Base-by-base conservation (phyloP, 2,888 invertebrate species). In the Amiota minor region DNA sequence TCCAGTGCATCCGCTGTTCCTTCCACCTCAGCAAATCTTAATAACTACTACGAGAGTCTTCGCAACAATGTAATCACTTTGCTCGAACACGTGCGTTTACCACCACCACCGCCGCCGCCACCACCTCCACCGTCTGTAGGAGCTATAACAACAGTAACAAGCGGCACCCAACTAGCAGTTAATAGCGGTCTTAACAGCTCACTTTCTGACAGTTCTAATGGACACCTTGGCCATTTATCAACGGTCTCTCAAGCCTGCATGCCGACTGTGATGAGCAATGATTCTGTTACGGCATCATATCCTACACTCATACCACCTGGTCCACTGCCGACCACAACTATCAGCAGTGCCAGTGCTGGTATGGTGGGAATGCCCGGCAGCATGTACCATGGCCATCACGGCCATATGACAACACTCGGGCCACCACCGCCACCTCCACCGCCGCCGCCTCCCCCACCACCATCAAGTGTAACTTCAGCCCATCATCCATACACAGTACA, bases 31-130 rank as follows among this genome's bases (percentile, higher is more conserved):
- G 94, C 93, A 90, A 96, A 96, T 90, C 92, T 97, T 79, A 96
- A 95, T 89, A 96, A 97, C 88, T 98, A 97, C 90, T 97, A 97
- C 90, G 97, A 97, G 90, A 96, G 96, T 86, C 92, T 98, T 82
- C 93, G 96, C 77, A 96, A 96, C 90, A 97, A 97, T 91, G 96
- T 98, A 88, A 97, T 98, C 88, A 95, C 96, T 50, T 91, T 97
- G 83, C 91, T 98, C 89, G 97, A 97, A 89, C 96, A 97, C 90
- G 96, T 97, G 78, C 92, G 96, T 83, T 93, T 97, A 85, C 97
- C 97, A 18, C 87, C 88, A 45, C 86, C 86, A 23, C 82, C 86
- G 12, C 81, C 77, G n/a, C 64, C 73, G n/a, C 50, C 50, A 1
- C 49, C 50, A 50, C 35, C 50, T 23, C 35, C 47, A 56, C 47